These are phyloP conservation scores for Microchrysa polita DNA, from an alignment of 2,888 invertebrate species.

Conservation along the genomic window DNA sequence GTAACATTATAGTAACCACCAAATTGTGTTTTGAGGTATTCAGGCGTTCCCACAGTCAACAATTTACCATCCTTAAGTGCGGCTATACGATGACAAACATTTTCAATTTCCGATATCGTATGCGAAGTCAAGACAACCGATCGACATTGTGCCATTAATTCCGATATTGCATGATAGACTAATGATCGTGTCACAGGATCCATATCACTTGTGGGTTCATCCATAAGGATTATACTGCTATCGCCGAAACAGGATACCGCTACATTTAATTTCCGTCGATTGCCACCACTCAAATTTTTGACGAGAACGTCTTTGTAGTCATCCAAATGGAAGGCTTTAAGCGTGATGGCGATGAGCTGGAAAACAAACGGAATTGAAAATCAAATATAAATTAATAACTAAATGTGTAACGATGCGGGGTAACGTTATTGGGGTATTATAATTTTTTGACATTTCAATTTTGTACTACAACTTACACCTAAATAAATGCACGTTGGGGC, in stretches of 20 bases:
- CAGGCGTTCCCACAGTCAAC: conserved; percentile 60
- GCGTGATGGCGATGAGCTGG: conserved; percentile 57
- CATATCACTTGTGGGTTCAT: conserved; percentile 80
- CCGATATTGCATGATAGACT: conserved; percentile 61
- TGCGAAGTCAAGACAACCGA: conserved; percentile 64
- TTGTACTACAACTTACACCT: too few species aligned
- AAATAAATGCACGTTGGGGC: too few species aligned
- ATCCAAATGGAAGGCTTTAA: conserved; percentile 61
- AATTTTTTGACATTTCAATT: too few species aligned
- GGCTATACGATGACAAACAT: conserved; percentile 62
- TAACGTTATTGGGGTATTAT: too few species aligned
- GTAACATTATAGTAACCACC: conserved; percentile 62
- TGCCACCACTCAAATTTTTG: conserved; percentile 69
- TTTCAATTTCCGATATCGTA: conserved; percentile 63
- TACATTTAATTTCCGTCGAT: conserved; percentile 80
- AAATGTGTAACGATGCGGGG: too few species aligned
- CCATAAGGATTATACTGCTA: conserved; percentile 76
- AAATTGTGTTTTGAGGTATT: conserved; percentile 58
- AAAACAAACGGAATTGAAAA: conserved; percentile 20
- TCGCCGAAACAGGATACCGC: conserved; percentile 80
- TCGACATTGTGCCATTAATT: conserved; percentile 58
- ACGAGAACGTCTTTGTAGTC: conserved; percentile 62
- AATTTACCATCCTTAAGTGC: conserved; percentile 62
- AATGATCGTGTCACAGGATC: conserved; percentile 68
- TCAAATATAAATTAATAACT: neutral